These are phyloP conservation scores for Platygyra sinensis DNA, from an alignment of 64 coral and sea anemone species.

Conservation along the genomic window DNA sequence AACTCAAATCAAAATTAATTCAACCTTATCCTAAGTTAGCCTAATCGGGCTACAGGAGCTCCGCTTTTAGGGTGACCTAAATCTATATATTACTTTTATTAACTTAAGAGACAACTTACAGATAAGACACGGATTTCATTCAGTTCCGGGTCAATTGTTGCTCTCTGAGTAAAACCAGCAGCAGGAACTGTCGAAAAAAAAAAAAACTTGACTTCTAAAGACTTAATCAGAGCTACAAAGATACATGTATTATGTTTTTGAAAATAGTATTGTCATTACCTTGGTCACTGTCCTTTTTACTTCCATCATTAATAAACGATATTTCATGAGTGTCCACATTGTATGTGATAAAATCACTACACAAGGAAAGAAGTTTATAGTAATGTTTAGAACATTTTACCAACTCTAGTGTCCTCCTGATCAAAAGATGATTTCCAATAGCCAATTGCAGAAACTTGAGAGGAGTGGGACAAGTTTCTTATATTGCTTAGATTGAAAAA, in stretches of 20 bases:
- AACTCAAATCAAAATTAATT: too few species aligned
- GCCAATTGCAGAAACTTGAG: too few species aligned
- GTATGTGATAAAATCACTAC: slow-evolving; percentile 86
- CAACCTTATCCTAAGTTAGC: too few species aligned
- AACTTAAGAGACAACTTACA: slow-evolving; percentile 52
- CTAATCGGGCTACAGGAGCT: too few species aligned
- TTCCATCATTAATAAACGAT: slow-evolving; percentile 69
- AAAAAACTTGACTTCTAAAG: not conserved
- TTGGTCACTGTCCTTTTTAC: slow-evolving; percentile 74
- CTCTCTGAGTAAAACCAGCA: slow-evolving; percentile 97
- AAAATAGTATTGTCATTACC: slow-evolving; percentile 26
- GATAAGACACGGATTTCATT: slow-evolving; percentile 95
- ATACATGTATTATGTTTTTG: not conserved
- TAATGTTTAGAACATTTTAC: not conserved
- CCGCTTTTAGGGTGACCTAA: too few species aligned
- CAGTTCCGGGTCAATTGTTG: slow-evolving; percentile 90
- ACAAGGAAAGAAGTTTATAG: not conserved
- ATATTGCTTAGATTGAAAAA: too few species aligned
- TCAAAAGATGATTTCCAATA: too few species aligned
- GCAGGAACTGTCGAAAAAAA: slow-evolving; percentile 63
- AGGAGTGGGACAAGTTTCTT: too few species aligned
- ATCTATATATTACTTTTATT: too few species aligned
- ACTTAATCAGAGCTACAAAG: not conserved
- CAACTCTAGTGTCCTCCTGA: too few species aligned
- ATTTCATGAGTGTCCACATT: slow-evolving; percentile 90